Base-by-base conservation (phyloP, 2,888 invertebrate species). In the Colletes collaris region DNA sequence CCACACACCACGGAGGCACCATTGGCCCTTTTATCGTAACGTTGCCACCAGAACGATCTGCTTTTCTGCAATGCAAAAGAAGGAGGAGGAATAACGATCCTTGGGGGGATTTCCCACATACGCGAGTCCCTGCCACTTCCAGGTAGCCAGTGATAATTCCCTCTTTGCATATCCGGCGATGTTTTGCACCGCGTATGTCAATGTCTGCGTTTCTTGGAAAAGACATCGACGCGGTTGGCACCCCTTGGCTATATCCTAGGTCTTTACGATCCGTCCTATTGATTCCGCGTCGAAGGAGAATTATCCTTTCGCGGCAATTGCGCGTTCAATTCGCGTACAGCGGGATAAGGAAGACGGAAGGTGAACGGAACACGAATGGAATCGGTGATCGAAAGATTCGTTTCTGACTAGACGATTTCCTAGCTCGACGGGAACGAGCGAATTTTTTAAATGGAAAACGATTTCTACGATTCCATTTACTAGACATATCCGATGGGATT, bases 31-130 rank as follows among this genome's bases (percentile, higher is more conserved):
- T 79, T 75, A 75, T 82, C 74, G 77, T 40, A 27, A 7, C 68
- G 60, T 63, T 53, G 67, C 73, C 49, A 66, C 63, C 65, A 50
- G 68, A 76, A 64, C 76, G 81, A 76, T 72, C 73, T 53, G 65
- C 81, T 82, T 77, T 69, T 82, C 72, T 80, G 77, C 76, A 77
- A 73, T 82, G 81, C 81, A 81, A 82, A 82, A 73, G 81, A 77
- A 77, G 73, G 58, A 68, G 71, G 50, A 70, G 80, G 73, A 70
- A 70, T 77, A 82, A 82, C 73, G 81, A 81, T 80, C 63, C 69
- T 63, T 13, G 5, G 50, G 58, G 65, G 81, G 72, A 69, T 81
- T 81, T 82, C 82, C 78, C 81, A 81, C 75, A 71, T 82, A 73
- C 46, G 77, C 76, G 76, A 77, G 77, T 69, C 80, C 35, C 68